Evolutionary conservation across 1,140 invertebrate genomes (phyloP).

Genomic region (Drosophila yakuba): DNA sequence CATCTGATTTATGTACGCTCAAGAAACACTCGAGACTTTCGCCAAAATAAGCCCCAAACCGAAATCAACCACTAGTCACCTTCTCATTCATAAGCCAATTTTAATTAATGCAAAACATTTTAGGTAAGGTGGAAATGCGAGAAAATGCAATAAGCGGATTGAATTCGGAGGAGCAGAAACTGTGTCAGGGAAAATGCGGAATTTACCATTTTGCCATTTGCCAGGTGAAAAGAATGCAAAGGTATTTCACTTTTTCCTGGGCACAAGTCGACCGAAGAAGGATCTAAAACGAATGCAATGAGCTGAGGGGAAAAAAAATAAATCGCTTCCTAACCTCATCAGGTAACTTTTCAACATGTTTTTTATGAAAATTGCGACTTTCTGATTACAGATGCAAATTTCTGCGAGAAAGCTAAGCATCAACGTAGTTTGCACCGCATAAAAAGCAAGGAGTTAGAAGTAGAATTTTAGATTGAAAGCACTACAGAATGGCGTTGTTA

Average conservation of each 20-base stretch:
- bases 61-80: conserved; percentile 20
- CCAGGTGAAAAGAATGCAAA: conserved; percentile 21
- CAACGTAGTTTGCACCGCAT: neutral
- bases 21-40: conserved; percentile 31
- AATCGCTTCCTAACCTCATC: neutral
- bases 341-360: conserved; percentile 6
- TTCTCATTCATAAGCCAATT: conserved; percentile 38
- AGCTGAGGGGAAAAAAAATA: conserved; percentile 1
- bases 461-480: neutral
- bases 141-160: conserved; percentile 24
- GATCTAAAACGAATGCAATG: conserved; percentile 23
- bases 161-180: conserved; percentile 16
- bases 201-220: conserved; percentile 28
- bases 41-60: conserved; percentile 5
- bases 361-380: conserved; percentile 13
- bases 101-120: conserved; percentile 62
- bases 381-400: conserved; percentile 11
- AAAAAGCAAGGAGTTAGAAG: neutral
- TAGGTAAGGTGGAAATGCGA: conserved; percentile 15
- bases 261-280: too few relatives aligned
- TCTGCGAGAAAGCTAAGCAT: conserved; percentile 12
- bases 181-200: conserved; percentile 45
- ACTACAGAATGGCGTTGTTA: neutral
- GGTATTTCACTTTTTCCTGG: conserved; percentile 9
- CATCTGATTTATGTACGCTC: conserved; percentile 58